Conservation (phyloP, 2,797 vertebrate species). For the Syndactyla subalaris region DNA sequence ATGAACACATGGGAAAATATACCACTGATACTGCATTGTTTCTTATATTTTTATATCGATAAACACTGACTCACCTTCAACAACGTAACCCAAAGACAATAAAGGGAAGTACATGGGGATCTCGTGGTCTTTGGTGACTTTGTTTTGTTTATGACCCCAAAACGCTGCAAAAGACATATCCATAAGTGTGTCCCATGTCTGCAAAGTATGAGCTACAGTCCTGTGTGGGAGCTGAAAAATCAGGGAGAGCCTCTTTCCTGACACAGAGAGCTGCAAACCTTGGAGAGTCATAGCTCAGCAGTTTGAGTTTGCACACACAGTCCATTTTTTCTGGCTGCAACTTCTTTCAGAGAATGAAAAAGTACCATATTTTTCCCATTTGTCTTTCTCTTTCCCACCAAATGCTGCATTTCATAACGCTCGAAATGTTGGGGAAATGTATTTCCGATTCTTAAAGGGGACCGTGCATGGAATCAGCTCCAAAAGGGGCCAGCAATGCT, state of each 20-base stretch:
- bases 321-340: neutral
- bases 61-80: conserved; percentile 63
- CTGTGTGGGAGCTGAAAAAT: neutral
- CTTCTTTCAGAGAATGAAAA: neutral
- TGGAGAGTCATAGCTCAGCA: neutral
- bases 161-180: neutral
- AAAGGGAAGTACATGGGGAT: conserved; percentile 50
- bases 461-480: neutral
- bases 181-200: neutral
- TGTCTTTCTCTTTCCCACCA: neutral
- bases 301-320: neutral
- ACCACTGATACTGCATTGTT: conserved; percentile 21
- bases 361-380: conserved; percentile 20
- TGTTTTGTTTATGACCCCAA: conserved; percentile 31
- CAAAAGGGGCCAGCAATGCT: neutral
- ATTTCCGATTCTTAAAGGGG: conserved; percentile 27
- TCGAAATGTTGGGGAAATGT: neutral
- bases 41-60: conserved; percentile 25
- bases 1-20: conserved; percentile 15
- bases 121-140: conserved; percentile 1
- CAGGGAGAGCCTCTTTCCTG: neutral
- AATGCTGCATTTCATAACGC: neutral
- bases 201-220: neutral
- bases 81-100: conserved; percentile 34
- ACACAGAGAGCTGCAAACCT: neutral